Conservation (phyloP, 2,888 invertebrate genomes). For the Patella caerulea region DNA sequence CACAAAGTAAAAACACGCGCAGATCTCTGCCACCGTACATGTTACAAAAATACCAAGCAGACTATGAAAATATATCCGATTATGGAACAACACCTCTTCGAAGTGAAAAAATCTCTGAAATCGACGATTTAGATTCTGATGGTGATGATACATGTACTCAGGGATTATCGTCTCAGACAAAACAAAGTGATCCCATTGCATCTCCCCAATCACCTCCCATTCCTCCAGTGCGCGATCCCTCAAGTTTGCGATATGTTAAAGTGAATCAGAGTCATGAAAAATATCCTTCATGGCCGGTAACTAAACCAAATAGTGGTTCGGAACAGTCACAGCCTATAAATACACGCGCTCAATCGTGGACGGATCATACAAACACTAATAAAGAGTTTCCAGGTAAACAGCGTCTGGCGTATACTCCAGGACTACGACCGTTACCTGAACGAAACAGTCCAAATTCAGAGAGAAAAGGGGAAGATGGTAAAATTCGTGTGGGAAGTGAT, state of each 20-base stretch:
- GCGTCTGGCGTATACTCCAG: conserved; percentile 36
- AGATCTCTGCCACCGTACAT: conserved; percentile 47
- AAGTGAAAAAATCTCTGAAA: conserved; percentile 43
- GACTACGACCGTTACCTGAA: conserved; percentile 75
- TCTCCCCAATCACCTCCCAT: conserved; percentile 53
- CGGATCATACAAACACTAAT: conserved; percentile 80
- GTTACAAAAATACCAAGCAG: conserved; percentile 39
- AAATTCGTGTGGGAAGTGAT: conserved; percentile 56
- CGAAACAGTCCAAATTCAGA: conserved; percentile 67
- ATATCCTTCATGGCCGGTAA: conserved; percentile 83
- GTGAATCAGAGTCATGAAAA: conserved; percentile 81
- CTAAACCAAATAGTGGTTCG: conserved; percentile 72
- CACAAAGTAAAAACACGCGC: conserved; percentile 36
- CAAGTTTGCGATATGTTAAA: conserved; percentile 79
- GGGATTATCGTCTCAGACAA: conserved; percentile 14
- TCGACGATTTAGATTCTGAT: conserved; percentile 47
- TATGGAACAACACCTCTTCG: conserved; percentile 32
- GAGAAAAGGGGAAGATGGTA: conserved; percentile 49
- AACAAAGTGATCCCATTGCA: conserved; percentile 21
- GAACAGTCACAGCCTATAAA: conserved; percentile 72
- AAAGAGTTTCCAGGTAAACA: conserved; percentile 77
- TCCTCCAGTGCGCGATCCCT: conserved; percentile 79
- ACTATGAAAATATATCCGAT: conserved; percentile 38
- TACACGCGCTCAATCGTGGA: conserved; percentile 81
- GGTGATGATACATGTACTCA: conserved; percentile 39